phyloP scores from a whole-genome alignment of 1,140 invertebrate species.

The Aphis gossypii region DNA sequence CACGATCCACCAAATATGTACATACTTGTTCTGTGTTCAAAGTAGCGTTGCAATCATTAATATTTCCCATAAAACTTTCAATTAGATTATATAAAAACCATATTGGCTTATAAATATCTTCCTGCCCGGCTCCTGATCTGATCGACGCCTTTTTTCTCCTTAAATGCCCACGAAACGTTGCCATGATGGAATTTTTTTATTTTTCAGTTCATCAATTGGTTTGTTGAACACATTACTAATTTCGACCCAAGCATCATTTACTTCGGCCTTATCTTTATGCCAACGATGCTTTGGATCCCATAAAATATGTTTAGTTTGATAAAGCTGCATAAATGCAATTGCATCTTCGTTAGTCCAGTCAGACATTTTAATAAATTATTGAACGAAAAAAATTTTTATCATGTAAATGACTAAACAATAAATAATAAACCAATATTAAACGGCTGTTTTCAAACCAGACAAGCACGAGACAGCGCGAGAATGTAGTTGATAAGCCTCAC shows the following conservation, averaged over 20 bases:
- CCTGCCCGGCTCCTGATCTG: too few species aligned
- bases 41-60: too few species aligned
- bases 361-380: slow-evolving; percentile 24
- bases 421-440: slow-evolving; percentile 14
- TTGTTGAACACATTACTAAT: not conserved
- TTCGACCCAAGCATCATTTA: slow-evolving; percentile 26
- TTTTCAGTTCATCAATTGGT: slow-evolving; percentile 30
- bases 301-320: slow-evolving; percentile 23
- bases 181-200: slow-evolving; percentile 42
- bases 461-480: too few species aligned
- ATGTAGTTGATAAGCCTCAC: too few species aligned
- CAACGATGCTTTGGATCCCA: slow-evolving; percentile 25
- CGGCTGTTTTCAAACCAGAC: not conserved
- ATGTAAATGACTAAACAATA: not conserved
- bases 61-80: too few species aligned
- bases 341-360: slow-evolving; percentile 36
- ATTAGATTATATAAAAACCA: too few species aligned
- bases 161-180: not conserved
- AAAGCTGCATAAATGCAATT: slow-evolving; percentile 37
- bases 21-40: too few species aligned
- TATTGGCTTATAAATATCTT: too few species aligned
- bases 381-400: not conserved
- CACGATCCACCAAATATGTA: too few species aligned
- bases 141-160: too few species aligned
- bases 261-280: slow-evolving; percentile 26